phyloP scores from a whole-genome alignment of 2,888 invertebrate genomes.

The Conops quadrifasciatus region DNA sequence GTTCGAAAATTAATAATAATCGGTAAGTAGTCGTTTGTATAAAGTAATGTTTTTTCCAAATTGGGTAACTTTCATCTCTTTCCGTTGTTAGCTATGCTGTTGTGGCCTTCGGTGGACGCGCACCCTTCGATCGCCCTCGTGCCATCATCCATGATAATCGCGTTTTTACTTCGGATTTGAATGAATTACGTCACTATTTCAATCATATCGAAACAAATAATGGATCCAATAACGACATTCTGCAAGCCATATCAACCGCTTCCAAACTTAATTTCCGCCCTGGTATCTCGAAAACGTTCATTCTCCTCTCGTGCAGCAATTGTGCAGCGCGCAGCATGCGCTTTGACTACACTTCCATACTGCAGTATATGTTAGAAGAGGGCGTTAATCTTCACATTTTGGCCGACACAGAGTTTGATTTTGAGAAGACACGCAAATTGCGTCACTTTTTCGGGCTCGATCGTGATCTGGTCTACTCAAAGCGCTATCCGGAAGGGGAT shows the following conservation, averaged over 20 bases:
- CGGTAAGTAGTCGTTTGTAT: conserved; percentile 66
- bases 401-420: conserved; percentile 81
- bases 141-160: conserved; percentile 77
- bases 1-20: conserved; percentile 73
- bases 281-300: conserved; percentile 83
- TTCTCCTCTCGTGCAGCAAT: conserved; percentile 81
- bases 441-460: conserved; percentile 85
- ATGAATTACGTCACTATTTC: conserved; percentile 74
- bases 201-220: conserved; percentile 71
- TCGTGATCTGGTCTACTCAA: conserved; percentile 78
- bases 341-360: conserved; percentile 84
- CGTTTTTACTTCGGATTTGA: conserved; percentile 72
- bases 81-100: conserved; percentile 75
- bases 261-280: conserved; percentile 80
- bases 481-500: conserved; percentile 81
- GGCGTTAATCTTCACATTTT: conserved; percentile 83
- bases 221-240: conserved; percentile 72
- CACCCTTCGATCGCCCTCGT: conserved; percentile 76
- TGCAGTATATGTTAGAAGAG: conserved; percentile 82
- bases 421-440: conserved; percentile 76
- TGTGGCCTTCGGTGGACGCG: conserved; percentile 81
- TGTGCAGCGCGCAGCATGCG: conserved; percentile 77
- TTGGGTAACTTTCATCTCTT: neutral
- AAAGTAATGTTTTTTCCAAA: neutral
- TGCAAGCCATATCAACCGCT: conserved; percentile 78